Base-by-base conservation (phyloP, 2,113 vertebrate genomes). In the Dasyurus viverrinus region DNA sequence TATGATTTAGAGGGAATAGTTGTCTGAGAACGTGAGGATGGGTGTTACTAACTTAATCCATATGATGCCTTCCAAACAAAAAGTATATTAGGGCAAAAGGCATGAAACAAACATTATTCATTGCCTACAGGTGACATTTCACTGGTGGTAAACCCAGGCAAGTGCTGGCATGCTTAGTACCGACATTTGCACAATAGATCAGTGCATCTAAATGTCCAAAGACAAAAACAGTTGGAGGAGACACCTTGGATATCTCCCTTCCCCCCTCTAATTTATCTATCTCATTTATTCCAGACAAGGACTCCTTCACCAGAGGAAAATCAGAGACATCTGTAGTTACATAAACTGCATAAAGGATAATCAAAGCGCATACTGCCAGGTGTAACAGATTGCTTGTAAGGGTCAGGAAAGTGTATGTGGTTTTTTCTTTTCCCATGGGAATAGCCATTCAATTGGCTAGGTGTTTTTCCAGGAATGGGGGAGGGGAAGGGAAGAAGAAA, bases 41-140 rank as follows among this genome's bases (percentile, higher is more conserved):
- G 97, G 98, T 99, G 98, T 99, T 99, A 98, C 98, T 99, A 99
- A 99, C 98, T 98, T 99, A 99, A 99, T 99, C 99, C 99, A 99
- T 99, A 99, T 98, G 99, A 98, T 97, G 97, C 94, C 98, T 98
- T 98, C 96, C 95, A 94, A 76, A 24, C 14, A 96, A 97, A 98
- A 98, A 97, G 94, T 98, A 96, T 97, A 97, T 96, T 97, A 98
- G 96, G 96, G 97, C 93, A 97, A 98, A 98, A 98, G 91, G 96
- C 98, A 95, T 98, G 98, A 98, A 98, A 94, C 96, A 98, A 97
- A 98, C 98, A 98, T 99, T 98, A 98, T 98, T 98, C 98, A 98
- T 97, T 98, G 97, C 98, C 98, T 98, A 97, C 98, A 98, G 98
- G 98, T 98, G 98, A 98, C 98, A 98, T 98, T 98, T 98, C 96